Conservation (phyloP, 1,140 invertebrate species). For the Drosophila melanica region DNA sequence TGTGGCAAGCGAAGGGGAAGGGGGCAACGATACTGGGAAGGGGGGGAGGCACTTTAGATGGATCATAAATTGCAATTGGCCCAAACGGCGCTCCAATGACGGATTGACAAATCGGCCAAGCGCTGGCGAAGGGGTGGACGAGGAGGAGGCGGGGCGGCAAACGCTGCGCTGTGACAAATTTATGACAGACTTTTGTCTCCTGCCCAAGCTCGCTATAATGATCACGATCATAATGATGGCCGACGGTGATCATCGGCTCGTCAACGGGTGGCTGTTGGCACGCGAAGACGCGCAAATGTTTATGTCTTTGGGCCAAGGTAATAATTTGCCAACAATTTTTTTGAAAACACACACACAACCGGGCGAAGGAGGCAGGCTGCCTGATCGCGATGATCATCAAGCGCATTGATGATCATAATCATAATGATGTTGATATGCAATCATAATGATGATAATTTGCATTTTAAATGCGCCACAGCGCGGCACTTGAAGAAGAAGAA, state of each 20-base stretch:
- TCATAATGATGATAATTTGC: constrained; percentile 82
- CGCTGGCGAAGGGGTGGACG: neutral
- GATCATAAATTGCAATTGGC: constrained; percentile 57
- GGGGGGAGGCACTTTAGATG: constrained; percentile 5
- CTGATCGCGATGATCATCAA: constrained; percentile 32
- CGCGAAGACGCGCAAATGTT: constrained; percentile 80
- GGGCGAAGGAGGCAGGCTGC: constrained; percentile 9
- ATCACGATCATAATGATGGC: constrained; percentile 48
- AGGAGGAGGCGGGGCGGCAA: neutral
- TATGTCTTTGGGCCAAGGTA: constrained; percentile 71
- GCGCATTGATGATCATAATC: constrained; percentile 40
- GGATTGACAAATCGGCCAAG: constrained; percentile 72
- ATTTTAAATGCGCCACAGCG: constrained; percentile 81
- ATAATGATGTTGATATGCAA: constrained; percentile 61
- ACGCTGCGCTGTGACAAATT: constrained; percentile 66
- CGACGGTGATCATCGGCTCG: constrained; percentile 46
- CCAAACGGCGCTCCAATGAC: constrained; percentile 77
- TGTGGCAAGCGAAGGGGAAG: neutral
- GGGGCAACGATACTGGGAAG: too few relatives aligned
- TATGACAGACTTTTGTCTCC: constrained; percentile 70
- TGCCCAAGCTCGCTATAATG: constrained; percentile 30
- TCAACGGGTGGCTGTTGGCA: constrained; percentile 33
- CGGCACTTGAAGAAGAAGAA: constrained; percentile 47
- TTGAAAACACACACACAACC: constrained; percentile 30
- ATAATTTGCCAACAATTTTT: constrained; percentile 78